Evolutionary conservation across 92 coral and sea anemone species (phyloP), one percentile per base, ranked within the genome.

Genomic region (Epizoanthus fatuus): DNA sequence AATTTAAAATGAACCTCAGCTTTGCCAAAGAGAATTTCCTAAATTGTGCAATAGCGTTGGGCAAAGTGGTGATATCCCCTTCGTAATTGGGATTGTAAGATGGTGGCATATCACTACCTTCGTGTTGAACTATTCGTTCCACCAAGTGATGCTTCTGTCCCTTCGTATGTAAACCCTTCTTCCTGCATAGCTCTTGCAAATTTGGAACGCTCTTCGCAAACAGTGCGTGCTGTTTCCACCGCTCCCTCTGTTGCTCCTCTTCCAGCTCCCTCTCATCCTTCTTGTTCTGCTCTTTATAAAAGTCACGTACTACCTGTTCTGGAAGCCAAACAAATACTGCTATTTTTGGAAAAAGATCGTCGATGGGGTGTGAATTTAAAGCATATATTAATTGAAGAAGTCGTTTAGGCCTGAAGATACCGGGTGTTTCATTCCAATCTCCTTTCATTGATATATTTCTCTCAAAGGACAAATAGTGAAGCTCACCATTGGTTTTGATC

Each of bases 291-390:
- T 63, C 56, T 42, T 47, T 19, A 40, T 63, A 80, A 16, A 63
- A 80, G 0, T 80, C 85, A 38, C 39, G 60, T 7, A 80, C 85
- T 62, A 44, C 32, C 57, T 44, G 38, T 47, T 80, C 59, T 12
- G 85, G 85, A 4, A 80, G 85, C 85, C 85, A 62, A 39, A 47
- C 59, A 63, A 80, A 29, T 19, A 15, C 53, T 19, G 73, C 74
- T 4, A 80, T 16, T 22, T 16, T 17, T 29, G 53, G 13, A 17
- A 62, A 80, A 16, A 80, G 17, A 57, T 63, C 52, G 29, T 58
- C 57, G 45, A 3, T 10, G 49, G 85, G 74, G 7, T 70, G 53
- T 13, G 29, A 38, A 60, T 63, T 80, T 2, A 58, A 62, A 49
- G 65, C 62, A 7, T 62, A 80, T 35, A 80, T 52, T 55, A 58